These are phyloP conservation scores for Pissodes strobi DNA, from an alignment of 1,140 invertebrate species.

Conservation along the genomic window DNA sequence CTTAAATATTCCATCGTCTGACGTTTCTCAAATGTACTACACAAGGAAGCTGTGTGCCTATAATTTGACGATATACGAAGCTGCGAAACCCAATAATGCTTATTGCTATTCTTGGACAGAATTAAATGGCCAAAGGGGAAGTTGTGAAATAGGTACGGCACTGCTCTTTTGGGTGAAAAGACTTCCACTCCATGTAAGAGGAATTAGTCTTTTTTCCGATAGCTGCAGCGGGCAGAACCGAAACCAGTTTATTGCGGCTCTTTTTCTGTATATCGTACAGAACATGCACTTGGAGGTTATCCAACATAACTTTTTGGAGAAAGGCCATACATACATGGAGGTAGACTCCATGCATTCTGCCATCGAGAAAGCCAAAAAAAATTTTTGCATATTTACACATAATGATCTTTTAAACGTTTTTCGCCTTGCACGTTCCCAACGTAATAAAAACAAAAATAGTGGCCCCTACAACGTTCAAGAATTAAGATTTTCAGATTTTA, in stretches of 20 bases:
- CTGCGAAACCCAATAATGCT: slow-evolving; percentile 20
- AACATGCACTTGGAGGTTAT: background rate
- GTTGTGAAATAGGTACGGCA: slow-evolving; percentile 16
- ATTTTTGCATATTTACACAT: background rate
- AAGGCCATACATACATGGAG: slow-evolving; percentile 19
- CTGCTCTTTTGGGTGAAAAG: no score
- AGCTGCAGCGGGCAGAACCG: no score
- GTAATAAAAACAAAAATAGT: slow-evolving; percentile 2
- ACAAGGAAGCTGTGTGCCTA: slow-evolving; percentile 39
- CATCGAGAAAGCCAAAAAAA: background rate
- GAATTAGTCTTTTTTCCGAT: no score
- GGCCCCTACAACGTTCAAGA: slow-evolving; percentile 2
- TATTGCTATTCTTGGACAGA: slow-evolving; percentile 41
- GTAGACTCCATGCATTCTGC: slow-evolving; percentile 21
- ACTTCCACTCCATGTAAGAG: no score
- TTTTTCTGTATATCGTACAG: background rate
- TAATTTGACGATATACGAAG: slow-evolving; percentile 44
- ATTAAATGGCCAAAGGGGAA: slow-evolving; percentile 37
- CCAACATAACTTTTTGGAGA: slow-evolving; percentile 24
- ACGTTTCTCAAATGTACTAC: slow-evolving; percentile 40
- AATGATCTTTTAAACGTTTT: background rate
- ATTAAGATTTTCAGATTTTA: background rate
- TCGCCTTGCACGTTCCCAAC: background rate
- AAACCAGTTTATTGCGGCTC: background rate
- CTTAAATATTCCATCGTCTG: slow-evolving; percentile 40